Evolutionary conservation across 2,113 vertebrate genomes (phyloP), one percentile per base, ranked within the genome.

Genomic region (Misgurnus anguillicaudatus): DNA sequence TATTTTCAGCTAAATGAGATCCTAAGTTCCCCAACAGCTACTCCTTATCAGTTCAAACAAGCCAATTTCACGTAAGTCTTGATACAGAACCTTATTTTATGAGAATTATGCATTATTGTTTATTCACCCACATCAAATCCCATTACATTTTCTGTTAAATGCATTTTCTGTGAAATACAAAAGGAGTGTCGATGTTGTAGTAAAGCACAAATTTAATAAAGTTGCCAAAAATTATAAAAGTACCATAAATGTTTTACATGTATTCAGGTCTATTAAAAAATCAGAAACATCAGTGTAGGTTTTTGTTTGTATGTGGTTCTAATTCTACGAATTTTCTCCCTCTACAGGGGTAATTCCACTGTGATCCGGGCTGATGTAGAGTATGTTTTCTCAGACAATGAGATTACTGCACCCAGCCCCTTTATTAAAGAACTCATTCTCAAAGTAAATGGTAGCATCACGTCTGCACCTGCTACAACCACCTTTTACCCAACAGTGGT

Each of bases 401-500:
- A 67, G 19, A 14, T 81, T 42, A 19, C 0, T 1, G 2, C 9
- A 3, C 80, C 80, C 6, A 84, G 65, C 53, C 0, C 0, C n/a
- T 81, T 84, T 75, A 13, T 81, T 21, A 0, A 38, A 13, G 11
- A 78, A 36, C 41, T 84, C 55, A 31, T 31, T 31, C 45, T 83
- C 6, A 36, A 38, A 42, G 19, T 77, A 17, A 57, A 8, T 4
- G 13, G 78, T 68, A 45, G 42, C 47, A 3, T 5, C 55, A 65
- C 66, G 11, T 47, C 24, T 38, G 63, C 55, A n/a, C 16, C 19
- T 66, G 38, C 39, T 24, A 41, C 19, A 31, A 42, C 58, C 14
- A 14, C 21, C 58, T 9, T 62, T 0, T 10, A 55, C 42, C 11
- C 63, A 36, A 55, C 31, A 5, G 5, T 11, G 7, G 8, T 55